A percentile compares a stretch with the other conserved stretches of the same genome.
Conservation (phyloP, 2,113 vertebrate species). For the Urocynchramus pylzowi region DNA sequence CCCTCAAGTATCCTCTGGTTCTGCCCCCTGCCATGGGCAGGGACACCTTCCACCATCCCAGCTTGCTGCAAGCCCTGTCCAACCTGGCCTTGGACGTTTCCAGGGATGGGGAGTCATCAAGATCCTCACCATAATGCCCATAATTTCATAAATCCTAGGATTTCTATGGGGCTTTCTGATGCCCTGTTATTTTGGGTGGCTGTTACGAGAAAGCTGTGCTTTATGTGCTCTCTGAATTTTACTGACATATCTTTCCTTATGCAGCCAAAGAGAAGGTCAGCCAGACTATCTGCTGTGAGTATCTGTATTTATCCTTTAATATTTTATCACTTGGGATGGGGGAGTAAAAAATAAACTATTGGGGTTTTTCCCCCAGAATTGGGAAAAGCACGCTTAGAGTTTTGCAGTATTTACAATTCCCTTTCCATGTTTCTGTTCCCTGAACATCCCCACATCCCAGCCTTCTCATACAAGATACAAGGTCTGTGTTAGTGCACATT, state of each 20-base stretch:
- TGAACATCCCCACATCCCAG: background rate
- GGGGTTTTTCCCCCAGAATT: accelerated
- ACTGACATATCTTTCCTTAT: constrained; percentile 43
- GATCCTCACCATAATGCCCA: accelerated
- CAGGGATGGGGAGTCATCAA: background rate
- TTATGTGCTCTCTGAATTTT: background rate
- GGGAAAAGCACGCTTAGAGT: background rate
- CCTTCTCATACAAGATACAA: background rate
- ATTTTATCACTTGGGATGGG: background rate
- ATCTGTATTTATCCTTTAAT: background rate
- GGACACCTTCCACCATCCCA: background rate
- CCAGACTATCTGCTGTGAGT: constrained; percentile 91
- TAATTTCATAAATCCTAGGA: background rate
- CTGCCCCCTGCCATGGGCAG: background rate
- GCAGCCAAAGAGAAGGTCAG: constrained; percentile 93
- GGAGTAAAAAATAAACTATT: accelerated
- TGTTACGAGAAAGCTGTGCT: background rate
- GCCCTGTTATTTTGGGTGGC: background rate
- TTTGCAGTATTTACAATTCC: background rate
- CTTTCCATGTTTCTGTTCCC: accelerated
- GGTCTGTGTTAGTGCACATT: background rate
- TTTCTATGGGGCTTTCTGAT: accelerated
- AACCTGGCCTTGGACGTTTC: background rate
- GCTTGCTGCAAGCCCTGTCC: accelerated
- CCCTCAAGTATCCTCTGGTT: background rate